Evolutionary conservation across 2,797 vertebrate species (phyloP), one percentile per base, ranked within the genome.

Genomic region (Iguana delicatissima): DNA sequence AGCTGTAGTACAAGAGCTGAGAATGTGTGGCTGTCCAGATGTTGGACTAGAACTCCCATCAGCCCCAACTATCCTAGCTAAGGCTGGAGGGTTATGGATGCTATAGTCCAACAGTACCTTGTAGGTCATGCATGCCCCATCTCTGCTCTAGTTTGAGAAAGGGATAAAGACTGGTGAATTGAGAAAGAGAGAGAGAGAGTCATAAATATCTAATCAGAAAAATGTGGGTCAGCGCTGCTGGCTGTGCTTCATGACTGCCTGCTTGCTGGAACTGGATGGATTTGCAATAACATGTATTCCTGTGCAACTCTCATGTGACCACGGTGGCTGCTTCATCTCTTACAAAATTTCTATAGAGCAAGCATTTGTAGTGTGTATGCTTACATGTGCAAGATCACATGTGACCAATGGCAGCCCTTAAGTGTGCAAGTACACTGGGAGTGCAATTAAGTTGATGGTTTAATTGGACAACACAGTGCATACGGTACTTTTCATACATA

Each of bases 201-300:
- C 92, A 89, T 87, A 88, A 94, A 92, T 89, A 93, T 85, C 85
- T 92, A 46, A 59, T 89, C 52, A 7, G 32, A 24, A 84, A 16
- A 59, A 93, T 93, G 42, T 93, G 92, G 94, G 91, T 94, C 95
- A 92, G 0, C 6, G 0, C 87, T 1, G 14, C 82, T 80, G 62
- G 86, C 88, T 72, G 90, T 0, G 2, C 16, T 69, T 79, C 46
- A 57, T 1, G 0, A 69, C 79, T 91, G 10, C 4, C 2, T 57
- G 72, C 14, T 80, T 64, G 38, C 42, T 52, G 10, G 8, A 77
- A 62, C 50, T 82, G 55, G 80, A 85, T 74, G 83, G 84, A 67
- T 14, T 90, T 90, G 67, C 85, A 50, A 76, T 74, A 50, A 29
- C 13, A 52, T 13, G 46, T 1, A n/a, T 84, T 42, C 6, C 89